Conservation (phyloP, 2,888 invertebrate species). For the Rhaphigaster nebulosa region DNA sequence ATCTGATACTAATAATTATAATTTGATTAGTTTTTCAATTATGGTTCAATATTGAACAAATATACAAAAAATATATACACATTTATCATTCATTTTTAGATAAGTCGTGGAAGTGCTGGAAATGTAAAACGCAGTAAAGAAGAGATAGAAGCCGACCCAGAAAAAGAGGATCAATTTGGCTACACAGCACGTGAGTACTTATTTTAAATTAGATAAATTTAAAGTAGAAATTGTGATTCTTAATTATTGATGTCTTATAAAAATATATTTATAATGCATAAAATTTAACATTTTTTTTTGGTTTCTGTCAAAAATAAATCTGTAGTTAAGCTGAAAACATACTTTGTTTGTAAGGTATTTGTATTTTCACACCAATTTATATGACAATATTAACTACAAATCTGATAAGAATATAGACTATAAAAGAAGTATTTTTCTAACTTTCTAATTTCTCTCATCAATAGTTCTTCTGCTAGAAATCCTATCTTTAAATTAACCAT, state of each 20-base stretch:
- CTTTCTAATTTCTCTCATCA: not conserved
- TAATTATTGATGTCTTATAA: not conserved
- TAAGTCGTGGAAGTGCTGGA: slow-evolving; percentile 90
- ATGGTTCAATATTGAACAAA: no score
- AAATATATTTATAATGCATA: not conserved
- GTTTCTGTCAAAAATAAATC: not conserved
- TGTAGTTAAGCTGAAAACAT: not conserved
- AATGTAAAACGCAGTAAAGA: slow-evolving; percentile 83
- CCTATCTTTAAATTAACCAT: not conserved
- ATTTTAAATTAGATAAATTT: no score
- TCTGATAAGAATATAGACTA: not conserved
- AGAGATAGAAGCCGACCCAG: slow-evolving; percentile 85
- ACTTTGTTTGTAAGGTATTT: not conserved
- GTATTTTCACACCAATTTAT: not conserved
- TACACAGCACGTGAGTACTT: slow-evolving; percentile 89
- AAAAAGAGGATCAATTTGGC: slow-evolving; percentile 91
- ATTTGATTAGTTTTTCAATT: no score
- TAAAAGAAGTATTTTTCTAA: not conserved
- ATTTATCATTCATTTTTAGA: slow-evolving; percentile 72
- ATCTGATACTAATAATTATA: no score
- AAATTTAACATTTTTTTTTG: not conserved
- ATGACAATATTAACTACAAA: not conserved
- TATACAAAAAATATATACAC: no score
- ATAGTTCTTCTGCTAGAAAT: not conserved
- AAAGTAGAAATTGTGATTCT: not conserved